Evolutionary conservation across 2,888 invertebrate species (phyloP).

Genomic region (Heteromyza rotundicornis): DNA sequence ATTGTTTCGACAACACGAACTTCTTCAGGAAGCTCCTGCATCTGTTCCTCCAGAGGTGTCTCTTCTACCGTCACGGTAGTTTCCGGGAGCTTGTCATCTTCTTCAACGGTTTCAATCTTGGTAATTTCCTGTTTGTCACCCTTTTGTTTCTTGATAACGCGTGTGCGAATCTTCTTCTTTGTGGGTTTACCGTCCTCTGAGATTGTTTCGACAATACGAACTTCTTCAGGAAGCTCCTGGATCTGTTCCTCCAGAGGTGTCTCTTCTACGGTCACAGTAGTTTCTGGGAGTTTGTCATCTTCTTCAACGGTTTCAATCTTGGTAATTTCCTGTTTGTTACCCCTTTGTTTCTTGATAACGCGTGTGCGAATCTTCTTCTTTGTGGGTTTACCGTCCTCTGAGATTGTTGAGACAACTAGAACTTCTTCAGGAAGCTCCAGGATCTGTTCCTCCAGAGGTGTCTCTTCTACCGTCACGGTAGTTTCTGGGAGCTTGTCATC

Average conservation of each 20-base stretch:
- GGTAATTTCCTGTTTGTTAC: constrained; percentile 20
- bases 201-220: constrained; percentile 16
- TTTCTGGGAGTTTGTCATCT: constrained; percentile 21
- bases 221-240: constrained; percentile 14
- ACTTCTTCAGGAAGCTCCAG: constrained; percentile 18
- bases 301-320: constrained; percentile 21
- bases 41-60: constrained; percentile 9
- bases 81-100: constrained; percentile 21
- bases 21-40: constrained; percentile 18
- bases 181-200: constrained; percentile 18
- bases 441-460: constrained; percentile 13
- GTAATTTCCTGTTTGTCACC: constrained; percentile 22
- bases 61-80: constrained; percentile 18
- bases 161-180: constrained; percentile 18
- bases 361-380: constrained; percentile 19
- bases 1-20: constrained; percentile 16
- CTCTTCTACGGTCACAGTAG: constrained; percentile 18
- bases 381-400: constrained; percentile 17
- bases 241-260: constrained; percentile 16
- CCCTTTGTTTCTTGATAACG: constrained; percentile 20
- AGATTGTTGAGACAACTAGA: constrained; percentile 12
- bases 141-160: constrained; percentile 20
- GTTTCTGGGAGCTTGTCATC: constrained; percentile 20
- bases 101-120: constrained; percentile 21
- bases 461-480: constrained; percentile 19